These are phyloP conservation scores for Molossus molossus DNA, from an alignment of 2,797 vertebrate species.

Conservation along the genomic window DNA sequence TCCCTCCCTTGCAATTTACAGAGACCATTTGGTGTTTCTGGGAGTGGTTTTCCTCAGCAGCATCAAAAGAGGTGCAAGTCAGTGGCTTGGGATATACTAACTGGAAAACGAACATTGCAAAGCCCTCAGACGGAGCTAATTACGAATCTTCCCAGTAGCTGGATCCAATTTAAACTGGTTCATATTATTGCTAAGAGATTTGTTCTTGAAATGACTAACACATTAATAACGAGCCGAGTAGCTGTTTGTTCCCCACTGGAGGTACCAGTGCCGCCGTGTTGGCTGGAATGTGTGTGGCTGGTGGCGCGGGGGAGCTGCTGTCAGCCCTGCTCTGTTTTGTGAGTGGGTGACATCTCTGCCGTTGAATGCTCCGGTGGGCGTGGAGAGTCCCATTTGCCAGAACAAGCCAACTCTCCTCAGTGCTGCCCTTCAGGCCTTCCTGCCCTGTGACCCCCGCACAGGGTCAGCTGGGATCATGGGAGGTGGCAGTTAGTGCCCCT, in stretches of 20 bases:
- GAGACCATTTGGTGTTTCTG: neutral
- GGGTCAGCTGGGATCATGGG: slow-evolving; percentile 89
- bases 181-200: neutral
- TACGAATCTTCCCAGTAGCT: neutral
- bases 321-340: neutral
- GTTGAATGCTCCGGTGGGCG: neutral
- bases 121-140: neutral
- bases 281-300: neutral
- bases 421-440: neutral
- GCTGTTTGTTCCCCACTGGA: neutral
- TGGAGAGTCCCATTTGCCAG: neutral
- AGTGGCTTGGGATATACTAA: neutral
- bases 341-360: neutral
- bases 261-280: neutral
- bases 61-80: neutral
- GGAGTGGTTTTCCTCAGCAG: neutral
- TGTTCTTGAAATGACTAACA: neutral
- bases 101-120: neutral
- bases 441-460: slow-evolving; percentile 83
- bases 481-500: slow-evolving; percentile 74
- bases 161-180: neutral
- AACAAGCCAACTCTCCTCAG: neutral
- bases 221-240: neutral
- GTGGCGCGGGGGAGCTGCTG: neutral
- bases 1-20: neutral